phyloP scores from a whole-genome alignment of 2,113 vertebrate species.

The Parus major region DNA sequence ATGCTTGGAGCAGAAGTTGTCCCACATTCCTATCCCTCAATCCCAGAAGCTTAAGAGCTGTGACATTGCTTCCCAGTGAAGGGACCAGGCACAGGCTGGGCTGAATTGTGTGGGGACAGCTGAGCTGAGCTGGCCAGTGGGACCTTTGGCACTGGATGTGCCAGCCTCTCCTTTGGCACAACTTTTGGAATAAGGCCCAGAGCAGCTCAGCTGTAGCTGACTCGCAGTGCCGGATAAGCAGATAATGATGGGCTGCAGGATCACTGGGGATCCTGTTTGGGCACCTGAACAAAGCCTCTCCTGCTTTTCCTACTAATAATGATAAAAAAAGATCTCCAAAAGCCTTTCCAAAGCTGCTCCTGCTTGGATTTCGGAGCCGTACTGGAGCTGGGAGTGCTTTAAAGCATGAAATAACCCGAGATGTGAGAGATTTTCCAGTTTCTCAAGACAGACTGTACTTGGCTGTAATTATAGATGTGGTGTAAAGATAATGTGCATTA shows the following conservation, averaged over 20 bases:
- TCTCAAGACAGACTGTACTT: background rate
- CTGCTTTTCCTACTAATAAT: background rate
- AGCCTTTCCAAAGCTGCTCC: background rate
- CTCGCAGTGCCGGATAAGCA: background rate
- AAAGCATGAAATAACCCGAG: background rate
- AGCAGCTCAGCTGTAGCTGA: background rate
- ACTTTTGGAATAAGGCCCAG: background rate
- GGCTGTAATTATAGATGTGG: slow-evolving; percentile 31
- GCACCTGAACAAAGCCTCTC: background rate
- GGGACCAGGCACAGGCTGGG: background rate
- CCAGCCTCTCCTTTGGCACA: background rate
- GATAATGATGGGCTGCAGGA: background rate
- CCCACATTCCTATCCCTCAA: fast-evolving
- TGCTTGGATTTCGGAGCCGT: background rate
- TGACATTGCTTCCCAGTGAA: background rate
- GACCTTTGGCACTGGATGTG: background rate
- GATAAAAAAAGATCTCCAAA: background rate
- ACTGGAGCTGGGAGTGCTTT: background rate
- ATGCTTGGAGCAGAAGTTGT: background rate
- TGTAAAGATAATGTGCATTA: slow-evolving; percentile 11
- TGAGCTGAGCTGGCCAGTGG: background rate
- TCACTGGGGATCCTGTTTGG: background rate
- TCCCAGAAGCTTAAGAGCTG: background rate
- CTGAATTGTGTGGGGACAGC: background rate
- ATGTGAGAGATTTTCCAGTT: background rate